Evolutionary conservation across 2,888 invertebrate genomes (phyloP), one percentile per base, ranked within the genome.

Genomic region (Harpalus rubripes): DNA sequence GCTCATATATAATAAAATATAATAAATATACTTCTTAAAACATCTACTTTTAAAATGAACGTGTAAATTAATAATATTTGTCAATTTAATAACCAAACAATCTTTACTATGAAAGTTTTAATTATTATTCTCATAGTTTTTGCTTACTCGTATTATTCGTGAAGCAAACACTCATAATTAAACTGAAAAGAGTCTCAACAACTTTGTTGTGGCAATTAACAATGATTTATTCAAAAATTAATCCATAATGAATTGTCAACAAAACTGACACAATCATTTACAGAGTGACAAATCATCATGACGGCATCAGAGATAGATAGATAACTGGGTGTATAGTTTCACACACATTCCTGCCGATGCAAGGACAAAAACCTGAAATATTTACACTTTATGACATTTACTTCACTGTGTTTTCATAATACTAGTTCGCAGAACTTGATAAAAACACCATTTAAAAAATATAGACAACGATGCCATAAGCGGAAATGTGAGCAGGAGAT

Each of bases 321-420:
- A 68, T 68, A 68, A 41, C 22, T 63, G 32, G 10, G 63, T 39
- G 32, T 15, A 68, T 5, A 5, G 41, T 44, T 74, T 44, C 72
- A 44, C 44, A 32, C 18, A 74, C 72, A 41, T 44, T 74, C 44
- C 72, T 8, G n/a, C 5, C 41, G 44, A 32, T 32, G 32, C 32
- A 32, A 32, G 72, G 72, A 44, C 44, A 74, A 44, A 74, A 74
- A 74, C 72, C 18, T 16, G 72, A 74, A 74, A 41, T 74, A 44
- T 74, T 74, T 74, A 44, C 72, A 41, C 72, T 41, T 74, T 39
- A 44, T 74, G 72, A 74, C 72, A 74, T 74, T 44, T 44, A 74
- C 10, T n/a, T 68, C 68, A 68, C 39, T 68, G 12, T 32, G 72
- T 74, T 74, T 74, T 44, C 72, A 44, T 44, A 74, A 74, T 22